phyloP scores from a whole-genome alignment of 2,888 invertebrate species.

The Fabriciana adippe region DNA sequence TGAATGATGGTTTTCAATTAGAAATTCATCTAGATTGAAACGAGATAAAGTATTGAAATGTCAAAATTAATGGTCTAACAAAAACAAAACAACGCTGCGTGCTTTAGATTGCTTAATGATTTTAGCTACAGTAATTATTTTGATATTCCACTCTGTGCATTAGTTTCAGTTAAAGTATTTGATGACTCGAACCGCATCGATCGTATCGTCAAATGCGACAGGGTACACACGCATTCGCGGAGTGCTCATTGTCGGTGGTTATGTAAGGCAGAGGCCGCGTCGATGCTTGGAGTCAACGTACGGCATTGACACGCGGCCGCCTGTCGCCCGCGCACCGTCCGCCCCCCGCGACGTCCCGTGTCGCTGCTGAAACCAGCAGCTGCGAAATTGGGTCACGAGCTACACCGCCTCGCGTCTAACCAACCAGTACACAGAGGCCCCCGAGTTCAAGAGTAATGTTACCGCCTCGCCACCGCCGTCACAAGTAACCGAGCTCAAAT shows the following conservation, averaged over 20 bases:
- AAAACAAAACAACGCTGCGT: conserved; percentile 31
- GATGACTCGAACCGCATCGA: conserved; percentile 30
- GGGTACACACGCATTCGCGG: conserved; percentile 69
- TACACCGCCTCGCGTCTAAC: conserved; percentile 65
- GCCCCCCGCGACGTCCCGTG: conserved; percentile 57
- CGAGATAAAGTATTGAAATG: conserved; percentile 36
- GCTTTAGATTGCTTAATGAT: conserved; percentile 33
- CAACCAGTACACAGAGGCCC: conserved; percentile 56
- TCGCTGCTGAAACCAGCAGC: conserved; percentile 80
- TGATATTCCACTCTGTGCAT: background rate
- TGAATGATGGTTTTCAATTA: conserved; percentile 12
- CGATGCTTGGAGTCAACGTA: conserved; percentile 80
- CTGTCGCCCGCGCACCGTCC: conserved; percentile 54
- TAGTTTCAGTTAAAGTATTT: conserved; percentile 17
- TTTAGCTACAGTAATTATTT: conserved; percentile 21
- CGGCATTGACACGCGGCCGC: conserved; percentile 80
- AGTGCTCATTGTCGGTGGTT: conserved; percentile 78
- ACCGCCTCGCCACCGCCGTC: background rate
- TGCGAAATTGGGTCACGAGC: conserved; percentile 81
- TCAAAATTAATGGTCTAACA: conserved; percentile 34
- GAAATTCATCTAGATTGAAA: conserved; percentile 25
- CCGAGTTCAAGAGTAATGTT: conserved; percentile 41
- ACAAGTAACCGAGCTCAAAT: conserved; percentile 37
- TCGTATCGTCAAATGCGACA: conserved; percentile 38
- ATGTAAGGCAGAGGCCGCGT: conserved; percentile 80